Evolutionary conservation across 1,140 invertebrate species (phyloP).

Genomic region (Euura lappo): DNA sequence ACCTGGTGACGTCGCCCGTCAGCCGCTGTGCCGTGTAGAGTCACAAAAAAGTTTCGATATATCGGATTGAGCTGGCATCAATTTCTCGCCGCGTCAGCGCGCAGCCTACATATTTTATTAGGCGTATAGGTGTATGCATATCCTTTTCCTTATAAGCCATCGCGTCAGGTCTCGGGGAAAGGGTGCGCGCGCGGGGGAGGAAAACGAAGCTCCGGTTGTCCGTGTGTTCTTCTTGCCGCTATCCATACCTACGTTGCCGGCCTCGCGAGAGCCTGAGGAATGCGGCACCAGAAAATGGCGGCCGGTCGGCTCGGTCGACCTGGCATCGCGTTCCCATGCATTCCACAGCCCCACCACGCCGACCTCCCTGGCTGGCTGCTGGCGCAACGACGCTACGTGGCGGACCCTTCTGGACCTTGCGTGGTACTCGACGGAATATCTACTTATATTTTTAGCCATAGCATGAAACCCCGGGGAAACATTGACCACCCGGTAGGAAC

Average conservation of each 20-base stretch:
- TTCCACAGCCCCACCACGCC: constrained; percentile 53
- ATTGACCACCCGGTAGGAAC: neutral
- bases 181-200: constrained; percentile 26
- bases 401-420: constrained; percentile 7
- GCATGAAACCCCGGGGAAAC: constrained; percentile 11
- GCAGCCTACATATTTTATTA: no score
- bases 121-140: no score
- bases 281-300: constrained; percentile 61
- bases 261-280: constrained; percentile 55
- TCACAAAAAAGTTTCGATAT: no score
- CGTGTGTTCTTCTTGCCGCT: neutral
- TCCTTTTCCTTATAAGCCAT: no score
- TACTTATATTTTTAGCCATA: constrained; percentile 1
- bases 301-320: constrained; percentile 54
- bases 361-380: constrained; percentile 17
- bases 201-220: constrained; percentile 8
- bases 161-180: constrained; percentile 2
- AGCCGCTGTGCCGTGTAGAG: no score
- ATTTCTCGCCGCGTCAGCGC: no score
- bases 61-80: no score
- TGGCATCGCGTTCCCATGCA: constrained; percentile 57
- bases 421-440: constrained; percentile 15
- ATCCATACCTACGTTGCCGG: constrained; percentile 40
- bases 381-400: neutral
- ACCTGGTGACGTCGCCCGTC: no score